These are phyloP conservation scores for Campopleginae sp. DNA, from an alignment of 2,888 invertebrate genomes.

Conservation along the genomic window DNA sequence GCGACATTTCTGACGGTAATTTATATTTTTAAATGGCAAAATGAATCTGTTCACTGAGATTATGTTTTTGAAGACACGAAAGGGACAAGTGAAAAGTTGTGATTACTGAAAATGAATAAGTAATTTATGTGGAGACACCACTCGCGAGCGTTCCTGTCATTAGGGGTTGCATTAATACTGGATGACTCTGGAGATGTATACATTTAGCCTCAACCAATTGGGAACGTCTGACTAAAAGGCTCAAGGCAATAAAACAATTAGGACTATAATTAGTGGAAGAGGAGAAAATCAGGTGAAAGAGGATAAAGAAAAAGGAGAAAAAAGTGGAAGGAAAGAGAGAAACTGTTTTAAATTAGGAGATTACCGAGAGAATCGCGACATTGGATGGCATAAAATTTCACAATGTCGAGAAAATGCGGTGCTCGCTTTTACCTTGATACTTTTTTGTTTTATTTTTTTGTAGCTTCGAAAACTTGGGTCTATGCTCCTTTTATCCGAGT, in stretches of 20 bases:
- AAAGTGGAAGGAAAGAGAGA: slow-evolving; percentile 37
- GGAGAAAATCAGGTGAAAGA: slow-evolving; percentile 21
- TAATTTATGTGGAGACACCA: background rate
- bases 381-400: background rate
- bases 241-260: slow-evolving; percentile 16
- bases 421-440: slow-evolving; percentile 9
- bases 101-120: slow-evolving; percentile 1
- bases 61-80: background rate
- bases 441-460: slow-evolving; percentile 3
- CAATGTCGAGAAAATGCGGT: slow-evolving; percentile 1
- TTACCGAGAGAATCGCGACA: slow-evolving; percentile 2
- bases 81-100: background rate
- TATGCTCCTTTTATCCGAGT: slow-evolving; percentile 24
- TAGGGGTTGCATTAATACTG: slow-evolving; percentile 5
- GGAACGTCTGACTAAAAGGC: slow-evolving; percentile 9
- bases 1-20: background rate
- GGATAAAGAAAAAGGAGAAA: slow-evolving; percentile 19
- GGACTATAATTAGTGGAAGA: slow-evolving; percentile 26
- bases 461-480: slow-evolving; percentile 25
- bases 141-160: background rate
- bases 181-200: slow-evolving; percentile 3
- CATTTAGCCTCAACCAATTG: slow-evolving; percentile 1
- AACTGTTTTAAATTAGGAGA: slow-evolving; percentile 9
- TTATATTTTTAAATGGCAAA: background rate
- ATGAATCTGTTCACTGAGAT: background rate